Evolutionary conservation across 2,797 vertebrate genomes (phyloP).

Genomic region (Vultur gryphus): DNA sequence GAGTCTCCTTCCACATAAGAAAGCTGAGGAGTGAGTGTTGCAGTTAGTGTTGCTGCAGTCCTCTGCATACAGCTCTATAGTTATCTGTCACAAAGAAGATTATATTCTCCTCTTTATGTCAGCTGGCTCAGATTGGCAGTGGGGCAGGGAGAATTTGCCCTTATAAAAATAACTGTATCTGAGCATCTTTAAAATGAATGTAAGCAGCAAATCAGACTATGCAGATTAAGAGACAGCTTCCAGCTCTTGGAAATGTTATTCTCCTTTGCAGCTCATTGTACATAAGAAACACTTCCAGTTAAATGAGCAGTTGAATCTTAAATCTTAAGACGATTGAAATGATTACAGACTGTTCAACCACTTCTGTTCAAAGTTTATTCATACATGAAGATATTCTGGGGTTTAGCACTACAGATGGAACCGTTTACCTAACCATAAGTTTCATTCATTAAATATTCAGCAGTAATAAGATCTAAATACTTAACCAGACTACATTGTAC

Average conservation of each 20-base stretch:
- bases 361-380: slow-evolving; percentile 66
- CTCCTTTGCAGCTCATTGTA: slow-evolving; percentile 33
- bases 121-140: background rate
- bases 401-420: slow-evolving; percentile 57
- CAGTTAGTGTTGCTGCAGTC: background rate
- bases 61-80: background rate
- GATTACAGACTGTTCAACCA: slow-evolving; percentile 49
- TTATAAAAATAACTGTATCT: slow-evolving; percentile 26
- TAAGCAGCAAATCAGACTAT: slow-evolving; percentile 45
- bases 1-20: background rate
- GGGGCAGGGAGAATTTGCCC: slow-evolving; percentile 6
- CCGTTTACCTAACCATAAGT: slow-evolving; percentile 58
- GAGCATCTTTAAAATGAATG: slow-evolving; percentile 3
- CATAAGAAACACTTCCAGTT: slow-evolving; percentile 53
- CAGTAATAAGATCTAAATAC: slow-evolving; percentile 64
- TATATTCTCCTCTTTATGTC: background rate
- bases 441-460: slow-evolving; percentile 70
- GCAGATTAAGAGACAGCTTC: slow-evolving; percentile 24
- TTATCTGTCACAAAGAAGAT: slow-evolving; percentile 3
- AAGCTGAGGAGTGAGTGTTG: background rate
- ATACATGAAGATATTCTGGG: slow-evolving; percentile 52
- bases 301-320: slow-evolving; percentile 62
- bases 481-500: slow-evolving; percentile 41
- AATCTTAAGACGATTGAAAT: slow-evolving; percentile 61
- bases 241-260: slow-evolving; percentile 43